Base-by-base conservation (phyloP, 2,113 vertebrate species). In the Rhinolophus sinicus region DNA sequence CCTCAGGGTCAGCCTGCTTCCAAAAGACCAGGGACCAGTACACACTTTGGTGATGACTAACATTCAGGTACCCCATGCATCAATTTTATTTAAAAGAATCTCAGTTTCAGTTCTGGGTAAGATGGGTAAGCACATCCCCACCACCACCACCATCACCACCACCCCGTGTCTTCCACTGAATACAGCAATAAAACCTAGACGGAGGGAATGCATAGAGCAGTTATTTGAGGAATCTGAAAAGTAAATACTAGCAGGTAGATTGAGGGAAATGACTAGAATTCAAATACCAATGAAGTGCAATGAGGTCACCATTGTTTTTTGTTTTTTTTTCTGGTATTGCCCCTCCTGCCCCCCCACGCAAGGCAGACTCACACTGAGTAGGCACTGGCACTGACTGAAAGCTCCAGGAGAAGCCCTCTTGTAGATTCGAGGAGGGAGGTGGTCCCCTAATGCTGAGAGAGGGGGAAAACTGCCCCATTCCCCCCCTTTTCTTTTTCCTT, bases 191-290 rank as follows among this genome's bases (percentile, higher is more conserved):
- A 87, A 67, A 75, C 88, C 47, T 35, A 54, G n/a, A 38, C 2
- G 11, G 85, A 44, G 40, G 40, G 40, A 87, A 80, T 2, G 38
- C 77, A 35, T 0, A 3, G 26, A 56, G 10, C 9, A 56, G 85
- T 40, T 65, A 72, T 77, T 30, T 40, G 58, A 86, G 86, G 64
- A 94, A 62, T 90, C 94, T 89, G 56, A 62, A 94, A 78, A 89
- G 95, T 33, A 94, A 93, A 91, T 15, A 47, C 33, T 19, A 67
- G 35, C 67, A 88, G 93, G 28, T 35, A 85, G 72, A 81, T 3
- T 62, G 12, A 24, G 26, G n/a, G n/a, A 26, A 56, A 56, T 86
- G 72, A 72, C 62, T 33, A 78, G 94, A 94, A 85, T 35, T 72
- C 90, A 88, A 62, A 95, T 2, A 30, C 10, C 67, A 54, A 5